Percentiles rank a stretch among this genome's conserved stretches.
These are phyloP conservation scores for Ceraclea dissimilis DNA, from an alignment of 2,888 invertebrate genomes.

Conservation along the genomic window DNA sequence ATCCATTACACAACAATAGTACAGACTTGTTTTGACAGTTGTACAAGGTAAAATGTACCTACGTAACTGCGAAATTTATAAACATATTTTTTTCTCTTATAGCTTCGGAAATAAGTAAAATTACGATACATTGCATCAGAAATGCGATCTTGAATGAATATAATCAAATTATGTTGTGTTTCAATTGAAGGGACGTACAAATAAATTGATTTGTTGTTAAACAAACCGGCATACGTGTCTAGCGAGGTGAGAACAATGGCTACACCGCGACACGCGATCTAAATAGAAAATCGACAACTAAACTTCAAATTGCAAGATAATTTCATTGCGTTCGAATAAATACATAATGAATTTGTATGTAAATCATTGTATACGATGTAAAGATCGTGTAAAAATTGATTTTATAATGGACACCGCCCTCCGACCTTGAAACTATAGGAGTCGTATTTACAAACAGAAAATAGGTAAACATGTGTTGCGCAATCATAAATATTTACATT, in stretches of 20 bases:
- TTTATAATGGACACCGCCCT: conserved; percentile 3
- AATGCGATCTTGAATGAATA: no score
- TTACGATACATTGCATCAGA: no score
- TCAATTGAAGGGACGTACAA: no score
- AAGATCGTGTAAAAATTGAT: neutral
- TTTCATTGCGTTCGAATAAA: no score
- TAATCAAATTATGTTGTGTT: no score
- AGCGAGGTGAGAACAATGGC: neutral
- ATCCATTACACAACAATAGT: neutral
- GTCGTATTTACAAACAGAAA: conserved; percentile 1
- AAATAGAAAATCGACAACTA: no score
- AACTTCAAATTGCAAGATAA: neutral
- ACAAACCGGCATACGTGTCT: neutral
- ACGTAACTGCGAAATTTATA: no score
- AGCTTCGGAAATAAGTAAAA: no score
- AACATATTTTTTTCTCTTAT: no score
- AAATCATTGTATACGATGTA: no score
- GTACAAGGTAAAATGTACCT: neutral
- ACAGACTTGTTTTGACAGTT: neutral
- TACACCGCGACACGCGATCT: neutral
- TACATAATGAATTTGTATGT: no score
- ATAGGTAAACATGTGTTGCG: conserved; percentile 10
- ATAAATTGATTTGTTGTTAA: no score
- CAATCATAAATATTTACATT: conserved; percentile 2
- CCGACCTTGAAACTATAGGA: neutral